A percentile compares a stretch with the other conserved stretches of the same genome.
Conservation (phyloP, 1,140 invertebrate genomes). For the Metaphire vulgaris region DNA sequence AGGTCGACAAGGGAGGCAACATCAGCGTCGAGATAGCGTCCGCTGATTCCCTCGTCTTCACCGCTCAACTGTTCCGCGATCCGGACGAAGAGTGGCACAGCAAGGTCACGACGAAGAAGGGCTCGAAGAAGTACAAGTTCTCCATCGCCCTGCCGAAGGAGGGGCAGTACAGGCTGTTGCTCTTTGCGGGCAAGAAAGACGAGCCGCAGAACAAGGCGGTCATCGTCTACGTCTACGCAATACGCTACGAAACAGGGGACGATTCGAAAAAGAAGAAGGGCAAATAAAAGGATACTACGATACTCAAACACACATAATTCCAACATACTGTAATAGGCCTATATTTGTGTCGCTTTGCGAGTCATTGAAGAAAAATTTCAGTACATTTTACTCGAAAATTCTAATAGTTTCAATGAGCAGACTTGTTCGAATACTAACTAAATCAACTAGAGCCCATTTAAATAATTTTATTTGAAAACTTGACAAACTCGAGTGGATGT, state of each 20-base stretch:
- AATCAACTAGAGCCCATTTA: no score
- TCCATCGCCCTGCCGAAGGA: conserved; percentile 37
- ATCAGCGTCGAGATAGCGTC: conserved; percentile 39
- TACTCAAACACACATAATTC: no score
- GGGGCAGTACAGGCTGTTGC: conserved; percentile 47
- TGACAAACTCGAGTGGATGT: no score
- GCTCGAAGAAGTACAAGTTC: conserved; percentile 37
- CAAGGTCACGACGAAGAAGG: conserved; percentile 36
- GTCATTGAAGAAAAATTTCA: no score
- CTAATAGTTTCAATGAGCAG: no score
- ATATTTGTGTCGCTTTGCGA: no score
- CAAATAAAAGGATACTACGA: no score
- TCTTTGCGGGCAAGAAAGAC: conserved; percentile 42
- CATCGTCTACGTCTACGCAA: conserved; percentile 46
- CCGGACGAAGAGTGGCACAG: conserved; percentile 48
- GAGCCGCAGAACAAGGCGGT: conserved; percentile 36
- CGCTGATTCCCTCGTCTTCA: conserved; percentile 35
- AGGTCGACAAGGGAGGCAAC: conserved; percentile 32
- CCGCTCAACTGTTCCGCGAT: conserved; percentile 45
- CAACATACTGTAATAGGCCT: no score
- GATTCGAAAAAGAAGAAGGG: neutral
- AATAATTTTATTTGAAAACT: no score
- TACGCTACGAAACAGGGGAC: neutral
- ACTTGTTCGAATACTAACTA: no score
- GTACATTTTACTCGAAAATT: no score